phyloP scores from a whole-genome alignment of 2,888 invertebrate species.

The Limnephilus lunatus region DNA sequence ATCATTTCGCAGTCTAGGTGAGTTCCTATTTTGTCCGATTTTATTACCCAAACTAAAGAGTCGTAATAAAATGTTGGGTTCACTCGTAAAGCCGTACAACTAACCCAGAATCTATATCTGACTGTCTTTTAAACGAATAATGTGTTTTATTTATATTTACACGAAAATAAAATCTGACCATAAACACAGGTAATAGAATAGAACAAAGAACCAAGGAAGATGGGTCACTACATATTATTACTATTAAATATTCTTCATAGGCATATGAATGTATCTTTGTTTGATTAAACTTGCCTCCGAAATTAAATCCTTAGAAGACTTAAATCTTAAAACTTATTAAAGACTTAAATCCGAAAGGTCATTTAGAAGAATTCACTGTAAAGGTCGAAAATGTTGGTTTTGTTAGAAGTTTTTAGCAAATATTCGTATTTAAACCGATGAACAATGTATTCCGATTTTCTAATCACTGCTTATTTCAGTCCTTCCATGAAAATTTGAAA shows the following conservation, averaged over 20 bases:
- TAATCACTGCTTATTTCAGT: background rate
- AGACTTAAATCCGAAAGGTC: background rate
- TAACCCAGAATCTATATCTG: too few relatives aligned
- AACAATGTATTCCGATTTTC: background rate
- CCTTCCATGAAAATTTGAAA: background rate
- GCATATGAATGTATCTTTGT: background rate
- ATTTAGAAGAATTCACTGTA: too few relatives aligned
- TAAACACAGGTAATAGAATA: background rate
- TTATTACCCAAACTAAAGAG: slow-evolving; percentile 17
- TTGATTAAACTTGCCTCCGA: background rate
- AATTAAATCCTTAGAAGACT: too few relatives aligned
- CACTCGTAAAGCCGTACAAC: background rate
- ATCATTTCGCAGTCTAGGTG: slow-evolving; percentile 12
- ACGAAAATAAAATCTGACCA: background rate
- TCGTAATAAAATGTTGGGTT: slow-evolving; percentile 24
- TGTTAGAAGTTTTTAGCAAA: too few relatives aligned
- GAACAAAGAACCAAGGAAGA: background rate
- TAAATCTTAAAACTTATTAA: too few relatives aligned
- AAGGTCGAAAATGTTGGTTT: too few relatives aligned
- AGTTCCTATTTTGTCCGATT: slow-evolving; percentile 6
- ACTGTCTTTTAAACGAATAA: slow-evolving; percentile 12
- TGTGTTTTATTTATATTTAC: background rate
- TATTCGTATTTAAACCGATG: too few relatives aligned
- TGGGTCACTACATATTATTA: background rate
- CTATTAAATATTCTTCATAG: background rate